Base-by-base conservation (phyloP, 1,140 invertebrate species). In the Pachyrhynchus sulphureomaculatus region DNA sequence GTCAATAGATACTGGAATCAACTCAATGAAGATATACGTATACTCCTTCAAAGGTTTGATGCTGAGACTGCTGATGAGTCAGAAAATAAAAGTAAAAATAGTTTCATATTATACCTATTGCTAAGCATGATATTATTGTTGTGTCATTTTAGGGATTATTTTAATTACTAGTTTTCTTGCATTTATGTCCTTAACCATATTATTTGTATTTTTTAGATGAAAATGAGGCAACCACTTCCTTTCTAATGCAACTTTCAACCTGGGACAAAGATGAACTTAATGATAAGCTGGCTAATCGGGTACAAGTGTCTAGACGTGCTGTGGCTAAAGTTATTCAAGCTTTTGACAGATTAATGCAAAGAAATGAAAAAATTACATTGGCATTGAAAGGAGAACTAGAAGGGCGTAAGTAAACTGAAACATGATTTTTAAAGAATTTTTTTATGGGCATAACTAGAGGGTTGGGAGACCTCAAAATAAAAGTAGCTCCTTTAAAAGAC, bases 1-100 rank as follows among this genome's bases (percentile, higher is more conserved):
- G 94, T 99, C 6, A 99, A 99, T 81, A 83, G 96, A 61, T 98
- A 98, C 78, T 99, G 96, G 96, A 99, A 95, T 81, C 89, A 95
- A 74, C 80, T 96, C 10, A 96, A 99, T 82, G 96, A 99, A 82
- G 96, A 99, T 78, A 93, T 98, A 63, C 79, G 96, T 67, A 88
- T 98, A 24, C 76, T 98, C 20, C 78, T 98, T 57, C 95, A 98
- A 76, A 82, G 96, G 70, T 98, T 98, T 83, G 96, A 98, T 84
- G 93, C 95, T 9, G 95, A 98, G 79, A 96, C 94, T 33, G 92
- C 93, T 23, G 95, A 97, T 84, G 95, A 98, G 79, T 90, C 90
- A 18, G 93, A 97, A 80, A 95, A 91, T 75, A 91, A 90, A 83
- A 95, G 90, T 93, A 83, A 82, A 29, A 20, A 39, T 10, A 6